Evolutionary conservation across 2,113 vertebrate species (phyloP).

Genomic region (Oryzias curvinotus): DNA sequence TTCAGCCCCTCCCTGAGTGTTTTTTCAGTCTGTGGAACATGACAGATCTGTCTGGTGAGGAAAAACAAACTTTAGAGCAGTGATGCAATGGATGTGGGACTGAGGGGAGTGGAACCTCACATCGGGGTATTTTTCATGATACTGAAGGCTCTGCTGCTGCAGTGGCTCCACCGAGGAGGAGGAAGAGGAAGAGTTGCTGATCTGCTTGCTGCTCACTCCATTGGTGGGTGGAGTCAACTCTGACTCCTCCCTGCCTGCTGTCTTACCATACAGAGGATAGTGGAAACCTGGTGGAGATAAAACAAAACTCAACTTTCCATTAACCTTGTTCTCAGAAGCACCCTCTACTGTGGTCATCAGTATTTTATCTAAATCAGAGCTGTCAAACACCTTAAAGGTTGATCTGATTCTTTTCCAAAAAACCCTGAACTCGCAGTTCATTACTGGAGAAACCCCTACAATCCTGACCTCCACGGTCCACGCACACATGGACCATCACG

Average conservation of each 20-base stretch:
- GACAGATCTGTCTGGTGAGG: conserved; percentile 7
- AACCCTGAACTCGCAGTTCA: no score
- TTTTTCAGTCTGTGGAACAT: not conserved
- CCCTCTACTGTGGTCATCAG: no score
- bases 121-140: conserved; percentile 91
- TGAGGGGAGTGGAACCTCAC: conserved; percentile 75
- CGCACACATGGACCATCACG: no score
- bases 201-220: conserved; percentile 82
- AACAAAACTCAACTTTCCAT: not conserved
- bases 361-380: no score
- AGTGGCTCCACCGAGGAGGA: conserved; percentile 90
- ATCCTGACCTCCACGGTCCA: no score
- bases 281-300: conserved; percentile 83
- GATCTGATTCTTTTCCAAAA: no score
- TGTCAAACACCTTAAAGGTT: no score
- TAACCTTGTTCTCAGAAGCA: no score
- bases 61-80: conserved; percentile 11
- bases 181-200: conserved; percentile 76
- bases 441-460: no score
- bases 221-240: conserved; percentile 88
- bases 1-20: not conserved
- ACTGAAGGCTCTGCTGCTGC: conserved; percentile 91
- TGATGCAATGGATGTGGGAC: not conserved
- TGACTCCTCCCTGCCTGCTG: conserved; percentile 92
- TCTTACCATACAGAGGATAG: conserved; percentile 97